Evolutionary conservation across 2,113 vertebrate species (phyloP), one percentile per base, ranked within the genome.

Genomic region (Cyrtonyx montezumae): DNA sequence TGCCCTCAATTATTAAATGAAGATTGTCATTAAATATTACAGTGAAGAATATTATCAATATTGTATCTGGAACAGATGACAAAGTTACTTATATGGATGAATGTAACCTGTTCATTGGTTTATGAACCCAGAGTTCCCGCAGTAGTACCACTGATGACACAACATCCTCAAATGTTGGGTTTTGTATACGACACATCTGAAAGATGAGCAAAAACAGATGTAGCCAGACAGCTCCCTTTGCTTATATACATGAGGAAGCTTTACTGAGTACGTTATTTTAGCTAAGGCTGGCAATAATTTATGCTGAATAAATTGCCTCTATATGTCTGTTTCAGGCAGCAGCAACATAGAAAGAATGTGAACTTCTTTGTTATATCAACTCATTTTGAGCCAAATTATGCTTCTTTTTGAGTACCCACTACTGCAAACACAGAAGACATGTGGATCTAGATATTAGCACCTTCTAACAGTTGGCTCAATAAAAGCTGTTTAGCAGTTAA

Each of bases 271-370:
- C 48, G 79, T 87, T 97, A 94, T 94, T 97, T 95, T 92, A 97
- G 96, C 93, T 96, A 96, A 97, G 95, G 76, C 95, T 96, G 96
- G 95, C 94, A 97, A 97, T 96, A 97, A 97, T 98, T 97, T 97
- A 98, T 96, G 97, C 97, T 95, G 97, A 97, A 97, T 97, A 97
- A 96, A 97, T 98, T 97, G 95, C 95, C 87, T 96, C 79, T 94
- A 76, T 92, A 95, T 93, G 82, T 77, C 87, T 94, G 92, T 96
- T 94, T 96, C 96, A 96, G 96, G 94, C 97, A 97, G 96, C 88
- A 97, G 93, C 34, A 45, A 95, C 94, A 97, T 53, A 85, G 92
- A 63, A 96, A 91, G 94, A 90, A 97, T 90, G 91, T 95, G 90
- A 97, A 94, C 90, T 91, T 97, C 91, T 93, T 93, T 87, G 78